Evolutionary conservation across 2,888 invertebrate species (phyloP).

Genomic region (Branchipolynoe longqiensis): DNA sequence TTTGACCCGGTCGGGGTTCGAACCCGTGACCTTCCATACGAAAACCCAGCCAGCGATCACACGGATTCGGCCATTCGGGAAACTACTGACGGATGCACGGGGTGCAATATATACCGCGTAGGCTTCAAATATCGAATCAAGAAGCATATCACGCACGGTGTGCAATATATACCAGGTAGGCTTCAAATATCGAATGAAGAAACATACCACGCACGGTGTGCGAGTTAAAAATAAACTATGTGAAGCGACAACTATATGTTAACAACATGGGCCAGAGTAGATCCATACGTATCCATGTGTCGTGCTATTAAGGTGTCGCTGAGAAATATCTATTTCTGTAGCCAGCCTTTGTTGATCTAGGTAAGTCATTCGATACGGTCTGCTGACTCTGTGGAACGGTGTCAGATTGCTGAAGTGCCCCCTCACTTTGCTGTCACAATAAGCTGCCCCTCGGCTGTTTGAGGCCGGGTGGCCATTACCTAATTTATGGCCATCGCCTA

Average conservation of each 20-base stretch:
- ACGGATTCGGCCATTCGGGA: too few relatives aligned
- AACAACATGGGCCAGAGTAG: neutral
- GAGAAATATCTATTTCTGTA: neutral
- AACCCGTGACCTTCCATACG: too few relatives aligned
- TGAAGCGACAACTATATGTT: neutral
- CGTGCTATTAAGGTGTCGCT: neutral
- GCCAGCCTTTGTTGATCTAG: neutral
- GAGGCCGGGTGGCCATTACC: neutral
- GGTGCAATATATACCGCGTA: too few relatives aligned
- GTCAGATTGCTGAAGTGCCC: neutral
- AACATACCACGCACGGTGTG: too few relatives aligned
- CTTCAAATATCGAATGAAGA: too few relatives aligned
- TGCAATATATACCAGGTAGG: too few relatives aligned
- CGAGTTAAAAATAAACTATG: neutral
- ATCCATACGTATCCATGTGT: neutral
- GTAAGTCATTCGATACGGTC: neutral
- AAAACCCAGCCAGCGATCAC: too few relatives aligned
- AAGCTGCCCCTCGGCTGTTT: conserved; percentile 14
- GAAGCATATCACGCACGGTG: too few relatives aligned
- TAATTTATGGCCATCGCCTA: neutral
- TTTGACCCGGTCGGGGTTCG: too few relatives aligned
- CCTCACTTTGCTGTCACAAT: neutral
- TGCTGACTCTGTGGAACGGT: neutral
- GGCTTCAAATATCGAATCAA: too few relatives aligned
- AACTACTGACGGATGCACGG: too few relatives aligned